Base-by-base conservation (phyloP, 2,797 vertebrate genomes). In the Atherinosoma microstoma region DNA sequence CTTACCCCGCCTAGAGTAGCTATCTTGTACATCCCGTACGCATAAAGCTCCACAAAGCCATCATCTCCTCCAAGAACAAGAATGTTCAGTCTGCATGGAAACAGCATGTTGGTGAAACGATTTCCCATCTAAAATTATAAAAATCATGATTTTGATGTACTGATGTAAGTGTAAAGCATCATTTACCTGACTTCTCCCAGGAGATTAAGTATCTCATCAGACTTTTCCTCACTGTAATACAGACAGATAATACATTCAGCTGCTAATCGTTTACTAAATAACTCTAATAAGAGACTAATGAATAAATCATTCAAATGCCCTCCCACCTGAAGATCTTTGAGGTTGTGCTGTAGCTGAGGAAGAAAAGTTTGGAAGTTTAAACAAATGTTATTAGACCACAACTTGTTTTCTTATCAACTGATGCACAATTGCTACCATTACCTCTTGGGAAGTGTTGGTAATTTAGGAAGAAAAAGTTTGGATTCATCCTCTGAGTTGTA, bases 1-100 rank as follows among this genome's bases (percentile, higher is more conserved):
- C 3, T 84, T 92, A 99, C 98, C 87, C 93, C 94, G 3, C 91
- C 94, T 42, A 98, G 90, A 36, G 95, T 95, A 24, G 98, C 98
- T 62, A 99, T 99, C 94, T 97, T 99, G 93, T 98, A 99, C 96
- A 99, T 98, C 53, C 98, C 98, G 4, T 99, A 99, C 0, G 98
- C 98, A 83, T 98, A 99, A 71, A 99, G 95, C 85, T 99, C 98
- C 86, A 99, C 96, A 82, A 96, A 96, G 35, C 96, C 96, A 76
- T 93, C 89, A 13, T 93, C 92, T 79, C 97, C 97, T 82, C 98
- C 98, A 40, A 99, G 94, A 82, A 98, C 97, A 65, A 99, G 96
- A 77, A 97, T 94, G 86, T 98, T 99, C 61, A 99, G 95, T 83
- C 98, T 96, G 87, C 2, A 62, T 1, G 42, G 27, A 75, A 64